Evolutionary conservation across 2,113 vertebrate species (phyloP), one percentile per base, ranked within the genome.

Genomic region (Zosterops japonicus): DNA sequence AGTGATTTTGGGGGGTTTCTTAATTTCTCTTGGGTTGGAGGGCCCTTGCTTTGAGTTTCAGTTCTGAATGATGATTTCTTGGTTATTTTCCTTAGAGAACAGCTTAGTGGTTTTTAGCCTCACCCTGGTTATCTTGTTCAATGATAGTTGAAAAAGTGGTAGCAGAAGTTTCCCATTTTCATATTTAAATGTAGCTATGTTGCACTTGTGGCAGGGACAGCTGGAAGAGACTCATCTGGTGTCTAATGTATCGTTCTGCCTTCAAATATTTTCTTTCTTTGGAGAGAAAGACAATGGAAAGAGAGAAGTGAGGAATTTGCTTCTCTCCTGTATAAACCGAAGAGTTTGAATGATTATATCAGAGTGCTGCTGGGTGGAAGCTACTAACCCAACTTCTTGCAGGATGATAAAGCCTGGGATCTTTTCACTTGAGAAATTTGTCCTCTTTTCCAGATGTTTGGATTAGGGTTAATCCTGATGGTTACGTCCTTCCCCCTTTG

Each of bases 401-500:
- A 46, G 41, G 17, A 11, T 36, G 13, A 9, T 31, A 22, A 78
- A 74, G 5, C 5, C 10, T 47, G 41, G 31, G 2, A 36, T 68
- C 7, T 21, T 60, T 41, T 64, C 11, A 27, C 4, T 35, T 72
- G 44, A 56, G 29, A 52, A 65, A 28, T 10, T 23, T 0, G 0
- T 71, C 4, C 5, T 71, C 15, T 53, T 68, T 72, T 64, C 22
- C 29, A 25, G 11, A 4, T 31, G 17, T 72, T 49, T 64, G 14
- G 5, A 29, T 94, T 39, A 49, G 6, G 5, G 63, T 83, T 82
- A 27, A 33, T 53, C 18, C 14, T 36, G 21, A 42, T 61, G 8
- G 12, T 65, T 15, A 16, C 7, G 28, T n/a, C 14, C 6, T 5
- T 79, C 5, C 12, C 2, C 2, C 2, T 64, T 52, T 4, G 0